Percentiles rank a stretch among this genome's conserved stretches.
These are phyloP conservation scores for Euzetes globulus DNA, from an alignment of 2,888 invertebrate genomes.

Conservation along the genomic window DNA sequence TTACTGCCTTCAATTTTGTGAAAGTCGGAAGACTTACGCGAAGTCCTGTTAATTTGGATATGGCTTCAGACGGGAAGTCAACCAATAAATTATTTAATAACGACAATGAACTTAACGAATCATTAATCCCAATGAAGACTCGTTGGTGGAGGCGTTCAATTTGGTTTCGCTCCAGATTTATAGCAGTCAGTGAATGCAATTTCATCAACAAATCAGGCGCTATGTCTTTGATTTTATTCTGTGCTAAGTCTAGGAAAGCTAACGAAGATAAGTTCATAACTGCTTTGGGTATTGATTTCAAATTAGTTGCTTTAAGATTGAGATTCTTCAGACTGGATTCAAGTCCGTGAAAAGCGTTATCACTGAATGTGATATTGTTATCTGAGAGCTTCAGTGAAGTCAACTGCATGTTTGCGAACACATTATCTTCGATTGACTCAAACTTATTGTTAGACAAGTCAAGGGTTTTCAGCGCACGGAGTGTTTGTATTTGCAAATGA, in stretches of 20 bases:
- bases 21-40: slow-evolving; percentile 51
- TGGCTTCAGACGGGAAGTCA: slow-evolving; percentile 74
- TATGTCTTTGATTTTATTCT: slow-evolving; percentile 73
- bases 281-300: slow-evolving; percentile 69
- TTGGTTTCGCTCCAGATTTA: slow-evolving; percentile 79
- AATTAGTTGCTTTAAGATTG: slow-evolving; percentile 76
- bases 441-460: slow-evolving; percentile 78
- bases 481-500: slow-evolving; percentile 59
- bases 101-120: slow-evolving; percentile 76
- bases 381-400: slow-evolving; percentile 64
- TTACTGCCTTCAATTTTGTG: neutral
- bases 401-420: slow-evolving; percentile 61
- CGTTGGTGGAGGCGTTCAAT: slow-evolving; percentile 67
- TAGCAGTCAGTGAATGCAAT: slow-evolving; percentile 69
- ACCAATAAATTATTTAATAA: slow-evolving; percentile 77
- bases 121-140: slow-evolving; percentile 69
- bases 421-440: slow-evolving; percentile 61
- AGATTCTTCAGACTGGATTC: slow-evolving; percentile 75
- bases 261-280: slow-evolving; percentile 66
- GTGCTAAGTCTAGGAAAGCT: slow-evolving; percentile 80
- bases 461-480: slow-evolving; percentile 65
- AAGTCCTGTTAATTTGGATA: slow-evolving; percentile 67
- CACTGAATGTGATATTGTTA: slow-evolving; percentile 54
- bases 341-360: slow-evolving; percentile 64
- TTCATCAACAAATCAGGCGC: slow-evolving; percentile 48